Conservation (phyloP, 2,797 vertebrate genomes). For the Clarias laeviceps region DNA sequence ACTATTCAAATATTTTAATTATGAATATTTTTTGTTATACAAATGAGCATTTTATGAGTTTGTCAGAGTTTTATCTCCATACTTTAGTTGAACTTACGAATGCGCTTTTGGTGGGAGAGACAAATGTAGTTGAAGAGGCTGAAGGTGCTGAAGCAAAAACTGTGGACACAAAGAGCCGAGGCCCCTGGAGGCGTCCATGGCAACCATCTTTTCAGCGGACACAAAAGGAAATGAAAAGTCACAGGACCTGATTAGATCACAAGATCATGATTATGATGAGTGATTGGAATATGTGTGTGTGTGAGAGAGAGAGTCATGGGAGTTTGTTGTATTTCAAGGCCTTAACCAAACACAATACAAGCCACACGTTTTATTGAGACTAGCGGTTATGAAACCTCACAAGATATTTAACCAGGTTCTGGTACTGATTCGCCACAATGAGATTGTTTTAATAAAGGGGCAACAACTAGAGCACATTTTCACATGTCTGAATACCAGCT, state of each 20-base stretch:
- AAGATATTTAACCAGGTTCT: slow-evolving; percentile 62
- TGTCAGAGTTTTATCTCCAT: not conserved
- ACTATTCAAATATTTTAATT: too few relatives aligned
- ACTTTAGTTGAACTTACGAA: slow-evolving; percentile 51
- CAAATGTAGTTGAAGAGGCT: slow-evolving; percentile 41
- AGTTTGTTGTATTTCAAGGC: slow-evolving; percentile 57
- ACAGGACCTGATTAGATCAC: slow-evolving; percentile 58
- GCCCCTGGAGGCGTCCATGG: slow-evolving; percentile 55
- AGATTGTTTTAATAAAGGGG: slow-evolving; percentile 9
- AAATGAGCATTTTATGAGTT: not conserved
- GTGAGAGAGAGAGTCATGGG: slow-evolving; percentile 32
- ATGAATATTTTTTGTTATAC: too few relatives aligned
- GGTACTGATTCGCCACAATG: slow-evolving; percentile 33
- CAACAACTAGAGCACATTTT: not conserved
- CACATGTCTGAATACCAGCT: not conserved
- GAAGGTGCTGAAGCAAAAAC: slow-evolving; percentile 30
- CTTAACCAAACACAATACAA: slow-evolving; percentile 61
- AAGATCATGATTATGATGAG: slow-evolving; percentile 60
- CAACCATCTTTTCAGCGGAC: slow-evolving; percentile 59
- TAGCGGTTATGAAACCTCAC: slow-evolving; percentile 56
- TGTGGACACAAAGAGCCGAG: slow-evolving; percentile 41
- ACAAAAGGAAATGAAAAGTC: slow-evolving; percentile 59
- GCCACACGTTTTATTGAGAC: slow-evolving; percentile 59
- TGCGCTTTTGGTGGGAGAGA: slow-evolving; percentile 57
- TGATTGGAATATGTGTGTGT: slow-evolving; percentile 58